Percentiles rank a stretch among this genome's conserved stretches.
phyloP scores from a whole-genome alignment of 1,140 invertebrate species.

The silkworm (Bombyx mori) region ASM3026992v2 NC_085125.1:3661501-3662000 shows the following conservation, averaged over 20 bases:
- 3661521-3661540: no score
- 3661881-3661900: no score
- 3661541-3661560: no score
- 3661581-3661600: neutral
- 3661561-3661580: no score
- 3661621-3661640: constrained; percentile 36
- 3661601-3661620: neutral
- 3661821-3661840: no score
- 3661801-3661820: constrained; percentile 9
- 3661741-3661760: constrained; percentile 78
- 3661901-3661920: no score
- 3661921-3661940: no score
- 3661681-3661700: constrained; percentile 77
- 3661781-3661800: constrained; percentile 81
- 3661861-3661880: no score
- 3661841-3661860: no score
- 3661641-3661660: constrained; percentile 75
- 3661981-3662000: no score
- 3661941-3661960: no score
- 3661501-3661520: neutral
- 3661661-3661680: constrained; percentile 79
- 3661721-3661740: constrained; percentile 81
- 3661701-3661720: constrained; percentile 81
- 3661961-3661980: no score
- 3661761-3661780: constrained; percentile 83